A percentile compares a stretch with the other conserved stretches of the same genome.
These are phyloP conservation scores for Bemisia tabaci DNA, from an alignment of 1,140 invertebrate species.

Conservation along the genomic window DNA sequence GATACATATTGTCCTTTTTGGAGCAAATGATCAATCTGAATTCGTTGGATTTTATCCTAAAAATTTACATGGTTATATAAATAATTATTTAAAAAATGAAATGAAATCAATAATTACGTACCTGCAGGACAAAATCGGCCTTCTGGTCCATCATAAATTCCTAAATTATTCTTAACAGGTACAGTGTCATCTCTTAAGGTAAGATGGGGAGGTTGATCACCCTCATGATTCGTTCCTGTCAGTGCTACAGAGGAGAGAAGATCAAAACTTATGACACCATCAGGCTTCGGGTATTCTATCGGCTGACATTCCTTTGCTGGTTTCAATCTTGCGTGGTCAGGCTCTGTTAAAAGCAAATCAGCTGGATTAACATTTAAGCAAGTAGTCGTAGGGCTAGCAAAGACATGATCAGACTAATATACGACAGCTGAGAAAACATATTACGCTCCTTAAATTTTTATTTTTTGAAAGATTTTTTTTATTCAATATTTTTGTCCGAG, in stretches of 20 bases:
- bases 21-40: too few relatives aligned
- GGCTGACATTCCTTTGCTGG: constrained; percentile 62
- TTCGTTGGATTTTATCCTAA: too few relatives aligned
- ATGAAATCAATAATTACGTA: constrained; percentile 30
- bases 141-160: constrained; percentile 86
- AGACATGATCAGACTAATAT: background rate
- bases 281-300: constrained; percentile 96
- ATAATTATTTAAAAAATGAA: background rate
- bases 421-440: constrained; percentile 12
- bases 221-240: constrained; percentile 96
- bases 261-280: constrained; percentile 90
- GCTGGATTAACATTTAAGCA: constrained; percentile 2
- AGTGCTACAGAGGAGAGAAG: constrained; percentile 88
- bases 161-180: constrained; percentile 77
- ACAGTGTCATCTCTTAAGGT: constrained; percentile 83
- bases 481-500: too few relatives aligned
- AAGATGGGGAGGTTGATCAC: constrained; percentile 92
- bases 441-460: constrained; percentile 12
- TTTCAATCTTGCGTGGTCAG: constrained; percentile 74
- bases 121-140: constrained; percentile 94
- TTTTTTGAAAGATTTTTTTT: background rate
- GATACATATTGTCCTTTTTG: too few relatives aligned
- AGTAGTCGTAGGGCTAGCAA: background rate
- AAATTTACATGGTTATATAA: too few relatives aligned
- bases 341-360: constrained; percentile 36